Evolutionary conservation across 2,888 invertebrate species (phyloP), one percentile per base, ranked within the genome.

Genomic region (Drosophila lacicola): DNA sequence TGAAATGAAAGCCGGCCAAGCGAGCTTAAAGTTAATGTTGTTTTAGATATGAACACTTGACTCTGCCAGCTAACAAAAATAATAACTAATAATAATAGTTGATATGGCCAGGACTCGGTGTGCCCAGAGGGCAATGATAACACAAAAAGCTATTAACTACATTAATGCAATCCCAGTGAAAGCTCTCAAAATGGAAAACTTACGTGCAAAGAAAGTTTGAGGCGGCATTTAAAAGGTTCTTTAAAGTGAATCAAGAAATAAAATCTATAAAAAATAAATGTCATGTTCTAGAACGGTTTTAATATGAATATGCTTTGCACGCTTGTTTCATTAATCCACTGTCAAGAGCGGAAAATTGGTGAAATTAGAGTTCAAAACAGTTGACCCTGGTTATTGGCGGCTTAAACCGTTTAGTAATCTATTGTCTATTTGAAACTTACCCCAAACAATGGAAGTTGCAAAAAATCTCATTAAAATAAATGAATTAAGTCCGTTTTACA

Each of bases 21-120:
- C 44, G 42, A 61, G 78, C 78, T 73, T 67, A 33, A 42, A 54
- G 55, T 79, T 70, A 69, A 73, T 77, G 80, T 76, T 57, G 69
- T 37, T 64, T 11, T 17, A 73, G 74, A 77, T 53, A 51, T 29
- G 41, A 25, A 25, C 50, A 51, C 50, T 39, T 14, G 50, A 33
- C 2, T 53, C 29, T 21, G 29, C 29, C 29, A 29, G 29, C 29
- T 8, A 8, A 29, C 29, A 29, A 29, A 53, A 29, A 41, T 41
- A 53, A 53, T 53, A 36, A 41, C 37, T 53, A 53, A 53, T 50
- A n/a, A 36, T 53, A 42, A 42, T 29, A 39, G 11, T 14, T 68
- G 68, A 77, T 72, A 71, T 62, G 62, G 55, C 61, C 25, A 51
- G 55, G 70, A 54, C 46, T 51, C 37, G 37, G 10, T 13, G n/a